Evolutionary conservation across 2,797 vertebrate species (phyloP).

Genomic region (Sparus aurata): DNA sequence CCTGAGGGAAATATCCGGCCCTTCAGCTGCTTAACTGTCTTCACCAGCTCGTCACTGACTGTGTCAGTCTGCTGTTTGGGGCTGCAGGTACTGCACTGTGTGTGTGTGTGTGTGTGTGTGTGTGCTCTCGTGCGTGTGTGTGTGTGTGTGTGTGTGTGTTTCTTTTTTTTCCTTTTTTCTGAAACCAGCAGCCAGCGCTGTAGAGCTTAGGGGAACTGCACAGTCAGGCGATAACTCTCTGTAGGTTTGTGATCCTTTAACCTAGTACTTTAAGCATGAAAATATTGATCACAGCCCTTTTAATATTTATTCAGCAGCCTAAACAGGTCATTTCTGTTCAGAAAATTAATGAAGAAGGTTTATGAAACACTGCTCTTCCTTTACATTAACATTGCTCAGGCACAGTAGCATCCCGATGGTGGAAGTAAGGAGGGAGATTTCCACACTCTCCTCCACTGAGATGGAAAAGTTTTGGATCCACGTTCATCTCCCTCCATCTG

Average conservation of each 20-base stretch:
- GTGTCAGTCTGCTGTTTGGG: neutral
- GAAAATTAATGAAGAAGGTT: neutral
- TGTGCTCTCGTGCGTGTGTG: neutral
- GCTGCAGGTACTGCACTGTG: neutral
- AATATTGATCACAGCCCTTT: neutral
- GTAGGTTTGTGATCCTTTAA: neutral
- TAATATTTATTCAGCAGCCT: constrained; percentile 9
- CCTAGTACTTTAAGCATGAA: constrained; percentile 1
- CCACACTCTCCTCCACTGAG: constrained; percentile 20
- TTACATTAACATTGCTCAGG: neutral
- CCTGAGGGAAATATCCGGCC: neutral
- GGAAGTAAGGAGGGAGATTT: constrained; percentile 27
- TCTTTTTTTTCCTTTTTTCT: no score
- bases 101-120: no score
- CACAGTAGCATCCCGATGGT: neutral
- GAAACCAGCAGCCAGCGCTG: neutral
- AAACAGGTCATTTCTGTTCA: neutral
- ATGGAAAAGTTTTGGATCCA: constrained; percentile 36
- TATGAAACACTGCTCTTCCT: neutral
- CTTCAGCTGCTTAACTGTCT: neutral
- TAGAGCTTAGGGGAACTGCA: neutral
- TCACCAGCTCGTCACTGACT: neutral
- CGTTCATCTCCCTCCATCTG: constrained; percentile 38
- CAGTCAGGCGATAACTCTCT: neutral
- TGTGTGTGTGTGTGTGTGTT: neutral